Evolutionary conservation across 2,113 vertebrate species (phyloP).

Genomic region (Gallinago paraguaiae): DNA sequence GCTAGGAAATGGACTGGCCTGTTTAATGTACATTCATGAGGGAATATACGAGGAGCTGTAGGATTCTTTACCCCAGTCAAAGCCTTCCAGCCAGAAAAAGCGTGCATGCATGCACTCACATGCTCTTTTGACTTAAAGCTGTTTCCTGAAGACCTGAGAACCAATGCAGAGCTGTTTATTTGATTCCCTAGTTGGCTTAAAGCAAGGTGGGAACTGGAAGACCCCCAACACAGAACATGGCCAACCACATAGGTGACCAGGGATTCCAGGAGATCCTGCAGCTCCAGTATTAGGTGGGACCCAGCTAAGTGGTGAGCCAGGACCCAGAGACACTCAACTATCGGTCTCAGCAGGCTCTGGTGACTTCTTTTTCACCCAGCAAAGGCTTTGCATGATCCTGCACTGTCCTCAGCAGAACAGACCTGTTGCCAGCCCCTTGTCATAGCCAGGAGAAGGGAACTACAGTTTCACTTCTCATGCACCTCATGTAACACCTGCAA

Average conservation of each 20-base stretch:
- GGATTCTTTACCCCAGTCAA: background rate
- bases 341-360: background rate
- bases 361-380: background rate
- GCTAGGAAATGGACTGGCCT: background rate
- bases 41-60: background rate
- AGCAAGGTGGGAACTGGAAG: background rate
- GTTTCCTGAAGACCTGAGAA: background rate
- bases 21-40: background rate
- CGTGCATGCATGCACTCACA: fast-evolving
- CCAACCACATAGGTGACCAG: background rate
- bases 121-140: background rate
- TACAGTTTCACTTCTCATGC: background rate
- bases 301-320: background rate
- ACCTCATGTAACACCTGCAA: background rate
- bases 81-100: background rate
- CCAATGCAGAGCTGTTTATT: background rate
- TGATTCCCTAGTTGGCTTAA: background rate
- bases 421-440: background rate
- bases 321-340: background rate
- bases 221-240: background rate
- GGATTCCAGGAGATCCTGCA: background rate
- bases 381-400: background rate
- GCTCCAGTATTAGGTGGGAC: background rate
- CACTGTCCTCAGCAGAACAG: background rate
- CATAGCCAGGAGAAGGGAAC: background rate